phyloP scores from a whole-genome alignment of 2,797 vertebrate species.

The Crypturellus tataupa region DNA sequence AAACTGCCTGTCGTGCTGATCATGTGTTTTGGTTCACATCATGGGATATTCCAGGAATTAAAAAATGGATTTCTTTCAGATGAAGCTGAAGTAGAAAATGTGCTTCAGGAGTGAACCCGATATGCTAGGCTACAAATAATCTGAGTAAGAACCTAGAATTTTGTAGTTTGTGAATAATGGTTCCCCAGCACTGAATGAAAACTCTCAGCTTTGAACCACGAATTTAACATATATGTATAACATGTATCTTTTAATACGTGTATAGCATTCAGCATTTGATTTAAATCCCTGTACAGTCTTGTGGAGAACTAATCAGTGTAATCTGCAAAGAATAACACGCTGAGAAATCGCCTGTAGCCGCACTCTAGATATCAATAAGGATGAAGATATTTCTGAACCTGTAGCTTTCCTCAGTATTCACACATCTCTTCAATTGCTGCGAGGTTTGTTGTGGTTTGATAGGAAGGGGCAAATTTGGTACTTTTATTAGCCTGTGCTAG shows the following conservation, averaged over 20 bases:
- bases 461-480: too few relatives aligned
- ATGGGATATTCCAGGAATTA: not conserved
- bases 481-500: too few relatives aligned
- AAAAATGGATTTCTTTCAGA: not conserved
- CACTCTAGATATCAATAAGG: not conserved
- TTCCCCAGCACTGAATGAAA: accelerated
- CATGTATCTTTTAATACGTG: too few relatives aligned
- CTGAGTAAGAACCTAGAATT: not conserved
- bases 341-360: not conserved
- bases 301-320: not conserved
- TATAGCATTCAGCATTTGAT: not conserved
- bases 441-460: too few relatives aligned
- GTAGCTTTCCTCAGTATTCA: not conserved
- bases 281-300: accelerated
- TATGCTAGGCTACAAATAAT: not conserved
- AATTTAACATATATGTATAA: not conserved
- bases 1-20: not conserved
- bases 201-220: not conserved
- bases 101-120: not conserved
- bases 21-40: not conserved
- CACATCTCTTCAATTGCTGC: not conserved
- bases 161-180: not conserved
- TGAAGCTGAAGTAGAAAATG: not conserved
- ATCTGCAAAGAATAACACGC: not conserved
- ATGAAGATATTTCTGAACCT: accelerated